Evolutionary conservation across 1,140 invertebrate species (phyloP), one percentile per base, ranked within the genome.

Genomic region (Cecropterus lyciades): DNA sequence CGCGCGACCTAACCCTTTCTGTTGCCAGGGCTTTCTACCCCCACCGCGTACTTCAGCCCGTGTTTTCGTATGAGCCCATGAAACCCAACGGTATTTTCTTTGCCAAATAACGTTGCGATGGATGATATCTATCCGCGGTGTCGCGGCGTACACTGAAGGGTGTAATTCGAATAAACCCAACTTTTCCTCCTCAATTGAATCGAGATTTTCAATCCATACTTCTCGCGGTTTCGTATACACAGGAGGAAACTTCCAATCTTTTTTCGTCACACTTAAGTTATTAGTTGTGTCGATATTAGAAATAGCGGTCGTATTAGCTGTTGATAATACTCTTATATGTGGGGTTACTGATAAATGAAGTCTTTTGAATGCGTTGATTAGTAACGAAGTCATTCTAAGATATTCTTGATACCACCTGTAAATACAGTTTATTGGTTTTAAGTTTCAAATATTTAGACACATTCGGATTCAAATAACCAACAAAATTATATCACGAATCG

Each of bases 71-170:
- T 95, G 94, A 0, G 95, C 95, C 90, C 95, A 96, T 70, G 93
- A 94, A 52, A 99, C 96, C 92, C 93, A 95, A 84, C 95, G 94
- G 88, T 98, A 99, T 60, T 95, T 94, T 71, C 74, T 93, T 89
- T 99, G 99, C 99, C 99, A 99, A 52, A 92, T 88, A 27, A 98
- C 89, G 93, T 99, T 99, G 55, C 95, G 92, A 67, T 97, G 95
- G 15, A 99, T 95, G 7, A 99, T 89, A 88, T 99, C 98, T 40
- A 99, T 94, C 49, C 98, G 93, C 1, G 98, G 98, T 84, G 94
- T 94, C 0, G 93, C 91, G 2, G 94, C 97, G 93, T 98, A 99
- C 3, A 99, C 92, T 62, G 95, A 94, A 0, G 98, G 98, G 93
- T 99, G 98, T 13, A 99, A 91, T 79, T 97, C 95, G 8, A 99